Conservation (phyloP, 2,113 vertebrate genomes). For the Todiramphus saurophagus region DNA sequence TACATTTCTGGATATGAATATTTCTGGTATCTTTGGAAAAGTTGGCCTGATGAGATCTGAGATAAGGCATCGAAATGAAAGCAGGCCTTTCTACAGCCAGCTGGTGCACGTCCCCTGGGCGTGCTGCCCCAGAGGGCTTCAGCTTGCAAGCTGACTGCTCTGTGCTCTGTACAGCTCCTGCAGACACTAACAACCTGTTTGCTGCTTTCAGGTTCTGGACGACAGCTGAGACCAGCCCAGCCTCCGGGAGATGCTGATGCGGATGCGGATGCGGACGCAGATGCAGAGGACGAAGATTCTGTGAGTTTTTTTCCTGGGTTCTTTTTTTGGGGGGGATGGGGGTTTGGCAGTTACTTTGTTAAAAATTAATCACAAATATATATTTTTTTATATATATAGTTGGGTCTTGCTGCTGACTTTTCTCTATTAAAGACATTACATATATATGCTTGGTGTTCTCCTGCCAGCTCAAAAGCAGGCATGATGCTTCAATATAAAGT, state of each 20-base stretch:
- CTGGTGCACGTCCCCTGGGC: accelerated
- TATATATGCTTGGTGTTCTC: neutral
- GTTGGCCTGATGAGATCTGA: neutral
- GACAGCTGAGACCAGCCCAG: constrained; percentile 65
- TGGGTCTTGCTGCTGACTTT: neutral
- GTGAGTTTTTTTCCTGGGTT: constrained; percentile 58
- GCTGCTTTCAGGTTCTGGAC: constrained; percentile 68
- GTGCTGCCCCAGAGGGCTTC: neutral
- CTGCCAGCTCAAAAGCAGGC: neutral
- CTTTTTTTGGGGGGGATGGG: neutral
- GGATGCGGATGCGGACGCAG: constrained; percentile 17
- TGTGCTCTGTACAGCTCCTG: neutral
- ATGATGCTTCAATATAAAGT: neutral
- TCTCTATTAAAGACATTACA: neutral
- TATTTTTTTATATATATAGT: neutral
- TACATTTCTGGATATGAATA: neutral
- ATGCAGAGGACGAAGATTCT: constrained; percentile 62
- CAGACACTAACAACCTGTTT: neutral
- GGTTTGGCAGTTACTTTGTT: neutral
- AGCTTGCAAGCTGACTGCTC: neutral
- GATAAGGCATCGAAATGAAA: neutral
- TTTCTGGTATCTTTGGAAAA: neutral
- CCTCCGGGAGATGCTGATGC: constrained; percentile 50
- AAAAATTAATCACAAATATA: neutral
- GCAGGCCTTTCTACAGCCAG: neutral